Conservation (phyloP, 1,140 invertebrate species). For the Potamilus streckersoni region DNA sequence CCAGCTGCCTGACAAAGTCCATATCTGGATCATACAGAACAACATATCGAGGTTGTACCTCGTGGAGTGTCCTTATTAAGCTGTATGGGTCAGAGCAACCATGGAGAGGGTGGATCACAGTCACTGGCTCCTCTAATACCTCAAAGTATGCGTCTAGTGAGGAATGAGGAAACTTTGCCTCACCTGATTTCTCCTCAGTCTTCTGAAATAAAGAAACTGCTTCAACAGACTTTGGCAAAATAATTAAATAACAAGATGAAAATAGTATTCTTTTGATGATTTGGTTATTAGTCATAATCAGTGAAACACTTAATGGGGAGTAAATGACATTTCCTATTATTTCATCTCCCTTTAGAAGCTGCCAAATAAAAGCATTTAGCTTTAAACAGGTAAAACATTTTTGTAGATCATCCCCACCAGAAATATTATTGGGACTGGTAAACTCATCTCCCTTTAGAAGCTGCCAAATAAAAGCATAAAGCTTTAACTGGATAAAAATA, state of each 20-base stretch:
- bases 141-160: constrained; percentile 59
- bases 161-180: constrained; percentile 10
- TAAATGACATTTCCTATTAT: too few species aligned
- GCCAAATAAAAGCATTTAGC: too few species aligned
- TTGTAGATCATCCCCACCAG: too few species aligned
- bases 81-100: constrained; percentile 60
- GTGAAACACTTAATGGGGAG: too few species aligned
- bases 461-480: too few species aligned
- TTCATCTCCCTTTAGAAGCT: too few species aligned
- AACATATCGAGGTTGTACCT: constrained; percentile 82
- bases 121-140: constrained; percentile 53
- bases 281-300: too few species aligned
- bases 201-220: constrained; percentile 9
- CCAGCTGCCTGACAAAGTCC: constrained; percentile 86
- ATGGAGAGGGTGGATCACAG: constrained; percentile 63
- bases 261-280: background rate
- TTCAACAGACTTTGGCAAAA: background rate
- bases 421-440: too few species aligned
- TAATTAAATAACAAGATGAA: background rate
- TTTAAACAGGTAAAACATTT: too few species aligned
- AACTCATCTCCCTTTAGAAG: too few species aligned
- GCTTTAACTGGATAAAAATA: too few species aligned
- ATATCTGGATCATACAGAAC: constrained; percentile 93
- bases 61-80: constrained; percentile 53
- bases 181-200: background rate